A percentile compares a stretch with the other conserved stretches of the same genome.
These are phyloP conservation scores for Perdita meconis DNA, from an alignment of 2,888 invertebrate genomes.

Conservation along the genomic window DNA sequence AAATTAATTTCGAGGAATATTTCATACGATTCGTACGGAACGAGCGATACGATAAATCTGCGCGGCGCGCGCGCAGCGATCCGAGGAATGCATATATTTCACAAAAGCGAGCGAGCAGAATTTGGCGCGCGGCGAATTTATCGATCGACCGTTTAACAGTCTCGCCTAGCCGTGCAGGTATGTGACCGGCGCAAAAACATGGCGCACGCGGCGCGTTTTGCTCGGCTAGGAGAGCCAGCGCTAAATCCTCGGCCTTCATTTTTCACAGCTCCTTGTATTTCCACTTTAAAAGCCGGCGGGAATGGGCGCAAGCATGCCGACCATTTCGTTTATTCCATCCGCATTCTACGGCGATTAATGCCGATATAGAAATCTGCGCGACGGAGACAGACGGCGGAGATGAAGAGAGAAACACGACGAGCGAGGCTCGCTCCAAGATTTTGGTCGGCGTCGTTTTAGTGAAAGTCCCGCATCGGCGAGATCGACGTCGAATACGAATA, in stretches of 20 bases:
- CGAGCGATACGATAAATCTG: no score
- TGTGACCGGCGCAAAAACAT: background rate
- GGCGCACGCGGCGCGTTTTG: background rate
- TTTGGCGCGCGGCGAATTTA: slow-evolving; percentile 18
- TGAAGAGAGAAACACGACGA: background rate
- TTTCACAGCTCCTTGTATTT: slow-evolving; percentile 12
- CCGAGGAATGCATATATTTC: background rate
- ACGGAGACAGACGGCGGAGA: background rate
- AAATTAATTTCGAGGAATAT: background rate
- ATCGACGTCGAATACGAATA: slow-evolving; percentile 3
- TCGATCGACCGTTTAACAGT: slow-evolving; percentile 12
- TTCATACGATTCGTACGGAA: no score
- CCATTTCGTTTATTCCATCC: slow-evolving; percentile 40
- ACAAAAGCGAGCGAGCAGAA: background rate
- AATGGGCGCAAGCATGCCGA: slow-evolving; percentile 39
- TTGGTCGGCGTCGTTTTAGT: slow-evolving; percentile 4
- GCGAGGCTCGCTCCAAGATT: slow-evolving; percentile 13
- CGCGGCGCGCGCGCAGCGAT: background rate
- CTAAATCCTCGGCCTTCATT: slow-evolving; percentile 36
- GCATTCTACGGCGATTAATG: slow-evolving; percentile 49
- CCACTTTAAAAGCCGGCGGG: slow-evolving; percentile 17
- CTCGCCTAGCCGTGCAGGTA: slow-evolving; percentile 9
- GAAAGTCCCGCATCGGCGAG: slow-evolving; percentile 33
- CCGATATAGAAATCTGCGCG: slow-evolving; percentile 16
- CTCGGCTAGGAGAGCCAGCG: slow-evolving; percentile 10